A percentile compares a stretch with the other conserved stretches of the same genome.
phyloP scores from a whole-genome alignment of 1,140 invertebrate genomes.

The Choristoneura fumiferana region DNA sequence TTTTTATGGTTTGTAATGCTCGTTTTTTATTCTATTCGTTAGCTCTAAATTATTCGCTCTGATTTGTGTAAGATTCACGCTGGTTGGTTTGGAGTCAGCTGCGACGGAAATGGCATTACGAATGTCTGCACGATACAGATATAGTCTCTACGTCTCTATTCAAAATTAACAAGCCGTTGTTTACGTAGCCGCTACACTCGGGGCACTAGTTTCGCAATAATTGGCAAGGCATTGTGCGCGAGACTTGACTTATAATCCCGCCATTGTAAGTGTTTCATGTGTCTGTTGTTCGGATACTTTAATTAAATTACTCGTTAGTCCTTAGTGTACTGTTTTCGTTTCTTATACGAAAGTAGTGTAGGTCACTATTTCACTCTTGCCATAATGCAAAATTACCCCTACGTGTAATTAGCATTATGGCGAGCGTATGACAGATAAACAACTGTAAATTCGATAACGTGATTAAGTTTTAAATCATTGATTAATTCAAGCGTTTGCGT shows the following conservation, averaged over 20 bases:
- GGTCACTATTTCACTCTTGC: too few species aligned
- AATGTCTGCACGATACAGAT: slow-evolving; percentile 36
- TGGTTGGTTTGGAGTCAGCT: slow-evolving; percentile 59
- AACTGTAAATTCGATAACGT: too few species aligned
- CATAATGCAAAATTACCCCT: too few species aligned
- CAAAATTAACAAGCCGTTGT: slow-evolving; percentile 33
- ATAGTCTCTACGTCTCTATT: slow-evolving; percentile 35
- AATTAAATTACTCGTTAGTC: slow-evolving; percentile 16
- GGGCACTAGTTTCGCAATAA: slow-evolving; percentile 20
- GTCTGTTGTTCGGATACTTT: slow-evolving; percentile 9
- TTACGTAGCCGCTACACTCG: slow-evolving; percentile 19
- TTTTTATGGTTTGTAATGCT: too few species aligned
- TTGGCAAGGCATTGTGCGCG: slow-evolving; percentile 11
- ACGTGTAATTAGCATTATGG: too few species aligned
- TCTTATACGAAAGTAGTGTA: too few species aligned
- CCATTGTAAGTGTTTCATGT: slow-evolving; percentile 18
- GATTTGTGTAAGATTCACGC: slow-evolving; percentile 55
- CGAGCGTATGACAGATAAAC: too few species aligned
- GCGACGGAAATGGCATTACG: slow-evolving; percentile 37
- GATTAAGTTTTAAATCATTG: too few species aligned
- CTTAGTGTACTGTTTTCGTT: not conserved
- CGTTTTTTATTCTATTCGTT: slow-evolving; percentile 16
- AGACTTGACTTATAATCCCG: slow-evolving; percentile 20
- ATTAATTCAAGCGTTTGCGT: too few species aligned
- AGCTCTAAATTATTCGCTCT: slow-evolving; percentile 37